Evolutionary conservation across 2,888 invertebrate genomes (phyloP), one percentile per base, ranked within the genome.

Genomic region (Cephus pygmeus): DNA sequence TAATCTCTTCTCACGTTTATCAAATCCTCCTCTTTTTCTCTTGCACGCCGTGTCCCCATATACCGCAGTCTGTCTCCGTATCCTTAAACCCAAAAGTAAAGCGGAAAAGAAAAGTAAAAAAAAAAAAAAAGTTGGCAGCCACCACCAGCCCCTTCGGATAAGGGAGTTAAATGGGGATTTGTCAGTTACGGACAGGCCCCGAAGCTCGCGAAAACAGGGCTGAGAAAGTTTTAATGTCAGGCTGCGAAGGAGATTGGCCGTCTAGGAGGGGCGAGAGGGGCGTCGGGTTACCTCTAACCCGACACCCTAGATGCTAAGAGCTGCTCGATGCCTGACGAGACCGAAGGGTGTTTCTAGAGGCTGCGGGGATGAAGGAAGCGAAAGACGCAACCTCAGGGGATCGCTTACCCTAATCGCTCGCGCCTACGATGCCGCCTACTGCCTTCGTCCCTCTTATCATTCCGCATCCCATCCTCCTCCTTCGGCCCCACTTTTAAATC

Each of bases 401-500:
- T 84, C 87, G 83, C 78, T 87, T 82, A 81, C 83, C 84, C 86
- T 86, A 87, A 86, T 86, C 86, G 87, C 80, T 79, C 78, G 77
- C 80, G 82, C 81, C 81, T 86, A 82, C 80, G 80, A 82, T 81
- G 83, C 73, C 80, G 77, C 77, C 79, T 69, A 69, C 79, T 68
- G 34, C 40, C 75, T 77, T 68, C 69, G 73, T 71, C 75, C 69
- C 73, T 34, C 68, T 12, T 71, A 40, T 15, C 40, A 15, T 68
- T 40, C 74, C 34, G 15, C 69, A 73, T 30, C 36, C n/a, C 73
- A 69, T 35, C 79, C 35, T 12, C 12, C 73, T 77, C 69, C 12
- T 83, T 83, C 82, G 83, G 82, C 79, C 88, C 88, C 88, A 89
- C 88, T 89, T 89, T 89, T 88, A 88, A 89, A 88, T 88, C 86